Conservation (phyloP, 2,797 vertebrate species). For the Galago senegalensis region DNA sequence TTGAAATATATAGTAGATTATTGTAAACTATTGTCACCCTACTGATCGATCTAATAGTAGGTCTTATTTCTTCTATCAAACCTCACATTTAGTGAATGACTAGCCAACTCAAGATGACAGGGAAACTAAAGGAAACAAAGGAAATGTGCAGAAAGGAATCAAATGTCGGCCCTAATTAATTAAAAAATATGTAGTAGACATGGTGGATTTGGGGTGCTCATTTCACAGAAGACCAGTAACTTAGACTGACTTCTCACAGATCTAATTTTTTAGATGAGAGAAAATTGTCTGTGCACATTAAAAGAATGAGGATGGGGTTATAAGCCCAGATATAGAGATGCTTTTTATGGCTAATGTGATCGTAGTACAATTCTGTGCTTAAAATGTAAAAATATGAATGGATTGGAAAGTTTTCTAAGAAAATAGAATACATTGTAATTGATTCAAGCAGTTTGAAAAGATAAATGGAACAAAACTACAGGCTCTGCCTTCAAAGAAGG, state of each 20-base stretch:
- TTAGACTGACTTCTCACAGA: background rate
- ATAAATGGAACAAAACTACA: background rate
- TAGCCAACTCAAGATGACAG: background rate
- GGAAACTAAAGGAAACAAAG: background rate
- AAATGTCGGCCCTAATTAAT: background rate
- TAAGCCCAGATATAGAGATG: background rate
- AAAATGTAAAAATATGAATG: constrained; percentile 6
- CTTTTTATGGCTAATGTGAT: background rate
- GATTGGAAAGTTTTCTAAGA: background rate
- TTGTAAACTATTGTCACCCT: too few relatives aligned
- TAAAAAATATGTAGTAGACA: background rate
- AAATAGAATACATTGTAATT: constrained; percentile 3
- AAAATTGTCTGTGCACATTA: background rate
- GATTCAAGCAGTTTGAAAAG: background rate
- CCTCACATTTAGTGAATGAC: background rate
- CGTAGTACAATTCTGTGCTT: background rate
- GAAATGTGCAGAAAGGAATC: background rate
- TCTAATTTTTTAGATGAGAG: background rate
- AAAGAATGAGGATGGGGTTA: background rate
- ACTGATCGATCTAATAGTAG: too few relatives aligned
- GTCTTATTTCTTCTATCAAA: too few relatives aligned
- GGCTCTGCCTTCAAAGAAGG: background rate
- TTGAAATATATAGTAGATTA: too few relatives aligned
- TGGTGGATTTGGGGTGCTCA: background rate
- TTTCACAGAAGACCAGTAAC: constrained; percentile 1